Conservation (phyloP, 2,888 invertebrate species). For the Hydriomena furcata region DNA sequence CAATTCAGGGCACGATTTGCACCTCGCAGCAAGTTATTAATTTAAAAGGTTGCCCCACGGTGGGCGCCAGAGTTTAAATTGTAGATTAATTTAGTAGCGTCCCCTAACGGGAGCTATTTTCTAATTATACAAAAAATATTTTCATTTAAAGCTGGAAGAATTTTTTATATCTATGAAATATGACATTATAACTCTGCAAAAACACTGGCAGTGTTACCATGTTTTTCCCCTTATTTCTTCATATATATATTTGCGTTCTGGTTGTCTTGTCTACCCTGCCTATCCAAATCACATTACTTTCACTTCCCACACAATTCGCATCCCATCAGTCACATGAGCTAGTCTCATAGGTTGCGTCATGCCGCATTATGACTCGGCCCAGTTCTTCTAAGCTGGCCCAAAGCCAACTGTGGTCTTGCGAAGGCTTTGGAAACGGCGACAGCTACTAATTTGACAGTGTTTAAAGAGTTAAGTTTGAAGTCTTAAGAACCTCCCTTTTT, state of each 20-base stretch:
- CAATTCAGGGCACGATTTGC: too few relatives aligned
- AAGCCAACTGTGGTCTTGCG: conserved; percentile 37
- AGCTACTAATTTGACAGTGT: conserved; percentile 9
- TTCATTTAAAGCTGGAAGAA: too few relatives aligned
- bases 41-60: too few relatives aligned
- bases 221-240: not conserved
- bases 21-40: too few relatives aligned
- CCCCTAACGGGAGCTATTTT: too few relatives aligned
- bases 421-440: conserved; percentile 13
- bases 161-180: too few relatives aligned
- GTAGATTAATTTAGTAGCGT: not conserved
- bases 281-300: conserved; percentile 9
- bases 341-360: conserved; percentile 41
- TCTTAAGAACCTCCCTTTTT: not conserved
- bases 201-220: too few relatives aligned
- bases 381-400: conserved; percentile 45
- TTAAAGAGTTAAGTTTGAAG: not conserved
- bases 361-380: conserved; percentile 48
- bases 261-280: too few relatives aligned
- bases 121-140: too few relatives aligned
- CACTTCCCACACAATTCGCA: conserved; percentile 13
- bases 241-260: too few relatives aligned
- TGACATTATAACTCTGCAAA: too few relatives aligned
- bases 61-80: too few relatives aligned
- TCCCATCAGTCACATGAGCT: conserved; percentile 22